Base-by-base conservation (phyloP, 2,888 invertebrate genomes). In the Ochlodes sylvanus region DNA sequence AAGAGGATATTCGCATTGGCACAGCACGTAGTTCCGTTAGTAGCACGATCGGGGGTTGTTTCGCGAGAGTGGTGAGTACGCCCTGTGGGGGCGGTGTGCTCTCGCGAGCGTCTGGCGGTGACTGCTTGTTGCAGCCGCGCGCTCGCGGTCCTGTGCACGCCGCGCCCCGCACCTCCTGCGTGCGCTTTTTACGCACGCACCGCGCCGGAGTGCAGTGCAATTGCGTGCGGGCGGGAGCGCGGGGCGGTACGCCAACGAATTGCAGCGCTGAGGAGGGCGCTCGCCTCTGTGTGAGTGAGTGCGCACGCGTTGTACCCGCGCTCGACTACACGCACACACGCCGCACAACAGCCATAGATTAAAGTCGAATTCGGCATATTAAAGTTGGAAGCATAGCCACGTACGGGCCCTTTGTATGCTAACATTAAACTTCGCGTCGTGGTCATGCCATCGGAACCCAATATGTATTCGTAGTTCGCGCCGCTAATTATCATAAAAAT, bases 151-250 rank as follows among this genome's bases (percentile, higher is more conserved):
- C 76, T 80, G 81, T 82, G 79, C 81, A 74, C 78, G 78, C 84
- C 80, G 76, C 81, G 76, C 87, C 87, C 86, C 88, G 83, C 89
- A 69, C 87, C 84, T 87, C 88, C 86, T 85, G 89, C 90, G 89
- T 93, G 93, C 93, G 93, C 92, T 92, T 92, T 92, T 92, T 92
- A 92, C 92, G 92, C 92, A 91, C 88, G 86, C 86, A 86, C 82
- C 85, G 85, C 85, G 83, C 83, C 82, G 82, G 82, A 90, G 90
- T 90, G 92, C 92, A 92, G 88, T 92, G 92, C 92, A 92, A 93
- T 92, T 92, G 92, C 91, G 90, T 86, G 89, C 88, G 90, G 88
- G 84, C 77, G 84, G 82, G 79, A 77, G 80, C 75, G 85, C 84
- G 84, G 86, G 72, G 72, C 73, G 63, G 73, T 70, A 73, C 82